These are phyloP conservation scores for Nasonia oneida DNA, from an alignment of 2,888 invertebrate genomes.

Conservation along the genomic window DNA sequence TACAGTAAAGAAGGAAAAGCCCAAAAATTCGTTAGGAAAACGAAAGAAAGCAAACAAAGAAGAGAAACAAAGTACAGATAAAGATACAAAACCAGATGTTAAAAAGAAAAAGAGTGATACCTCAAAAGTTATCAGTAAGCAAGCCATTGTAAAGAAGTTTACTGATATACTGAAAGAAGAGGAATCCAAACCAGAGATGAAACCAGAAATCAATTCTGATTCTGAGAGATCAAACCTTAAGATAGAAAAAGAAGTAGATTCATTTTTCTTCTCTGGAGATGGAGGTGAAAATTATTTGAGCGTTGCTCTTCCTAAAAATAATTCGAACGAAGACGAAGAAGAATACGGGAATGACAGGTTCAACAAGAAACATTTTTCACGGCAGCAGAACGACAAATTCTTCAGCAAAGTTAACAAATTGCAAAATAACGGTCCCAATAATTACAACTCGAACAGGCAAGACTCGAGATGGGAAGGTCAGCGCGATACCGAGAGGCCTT, in stretches of 20 bases:
- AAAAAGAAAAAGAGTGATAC: slow-evolving; percentile 20
- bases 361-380: slow-evolving; percentile 38
- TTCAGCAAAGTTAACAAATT: slow-evolving; percentile 64
- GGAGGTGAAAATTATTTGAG: slow-evolving; percentile 67
- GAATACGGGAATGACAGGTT: slow-evolving; percentile 25
- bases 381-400: slow-evolving; percentile 61
- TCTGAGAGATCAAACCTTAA: background rate
- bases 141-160: slow-evolving; percentile 72
- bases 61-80: slow-evolving; percentile 57
- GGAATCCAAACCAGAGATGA: background rate
- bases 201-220: slow-evolving; percentile 4
- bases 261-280: slow-evolving; percentile 72
- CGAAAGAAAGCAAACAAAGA: slow-evolving; percentile 9
- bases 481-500: background rate
- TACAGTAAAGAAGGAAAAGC: background rate
- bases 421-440: background rate
- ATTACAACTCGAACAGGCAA: slow-evolving; percentile 16
- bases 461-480: slow-evolving; percentile 33
- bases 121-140: slow-evolving; percentile 63
- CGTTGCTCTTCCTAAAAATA: slow-evolving; percentile 65
- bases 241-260: slow-evolving; percentile 67
- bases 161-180: slow-evolving; percentile 67
- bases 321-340: slow-evolving; percentile 40
- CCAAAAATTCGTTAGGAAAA: background rate
- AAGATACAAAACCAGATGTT: slow-evolving; percentile 23